These are phyloP conservation scores for Xenotilapia leptura DNA, from an alignment of 2,113 vertebrate genomes.

Conservation along the genomic window DNA sequence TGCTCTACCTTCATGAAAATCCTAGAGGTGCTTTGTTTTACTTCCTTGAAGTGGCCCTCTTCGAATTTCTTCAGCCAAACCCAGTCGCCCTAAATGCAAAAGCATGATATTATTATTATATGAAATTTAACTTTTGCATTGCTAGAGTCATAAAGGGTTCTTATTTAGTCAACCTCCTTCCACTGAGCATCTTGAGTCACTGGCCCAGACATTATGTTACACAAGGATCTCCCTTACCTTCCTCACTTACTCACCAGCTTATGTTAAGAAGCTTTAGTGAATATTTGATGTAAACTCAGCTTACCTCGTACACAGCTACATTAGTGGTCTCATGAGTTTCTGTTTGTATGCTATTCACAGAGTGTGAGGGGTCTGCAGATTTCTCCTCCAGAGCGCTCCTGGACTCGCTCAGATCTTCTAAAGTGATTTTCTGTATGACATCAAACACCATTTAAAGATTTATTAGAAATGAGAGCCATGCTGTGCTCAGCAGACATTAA, in stretches of 20 bases:
- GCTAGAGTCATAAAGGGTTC: background rate
- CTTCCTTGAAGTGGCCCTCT: slow-evolving; percentile 61
- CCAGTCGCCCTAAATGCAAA: slow-evolving; percentile 79
- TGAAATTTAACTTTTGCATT: background rate
- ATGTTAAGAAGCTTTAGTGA: background rate
- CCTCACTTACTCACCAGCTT: background rate
- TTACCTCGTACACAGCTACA: slow-evolving; percentile 81
- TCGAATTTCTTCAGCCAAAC: slow-evolving; percentile 88
- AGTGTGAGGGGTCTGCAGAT: slow-evolving; percentile 60
- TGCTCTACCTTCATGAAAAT: slow-evolving; percentile 81
- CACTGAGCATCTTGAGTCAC: background rate
- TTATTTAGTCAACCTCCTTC: too few species aligned
- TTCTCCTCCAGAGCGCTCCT: slow-evolving; percentile 68
- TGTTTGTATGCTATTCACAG: slow-evolving; percentile 71
- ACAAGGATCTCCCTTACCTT: background rate
- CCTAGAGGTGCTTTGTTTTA: slow-evolving; percentile 76
- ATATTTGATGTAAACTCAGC: background rate
- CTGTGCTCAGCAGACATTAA: background rate
- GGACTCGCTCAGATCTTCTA: slow-evolving; percentile 76
- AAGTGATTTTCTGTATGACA: slow-evolving; percentile 73
- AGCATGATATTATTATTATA: background rate
- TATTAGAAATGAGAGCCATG: background rate
- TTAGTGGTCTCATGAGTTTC: slow-evolving; percentile 75
- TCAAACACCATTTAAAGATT: background rate
- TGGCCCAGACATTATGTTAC: background rate